Conservation (phyloP, 1,140 invertebrate species). For the Bombyx mandarina region DNA sequence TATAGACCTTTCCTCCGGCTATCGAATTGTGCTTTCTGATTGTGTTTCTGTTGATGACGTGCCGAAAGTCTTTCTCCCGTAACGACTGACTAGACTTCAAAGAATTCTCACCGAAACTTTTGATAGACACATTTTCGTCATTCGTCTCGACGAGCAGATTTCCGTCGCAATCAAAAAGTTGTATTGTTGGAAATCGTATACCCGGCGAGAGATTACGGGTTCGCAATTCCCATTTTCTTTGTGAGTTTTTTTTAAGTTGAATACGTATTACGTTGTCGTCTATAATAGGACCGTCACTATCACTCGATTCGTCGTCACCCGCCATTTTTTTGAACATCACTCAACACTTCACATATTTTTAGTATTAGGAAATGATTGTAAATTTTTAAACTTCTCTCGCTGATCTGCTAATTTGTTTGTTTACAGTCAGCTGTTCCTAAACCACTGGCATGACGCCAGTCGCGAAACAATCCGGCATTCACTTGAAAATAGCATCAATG, state of each 20-base stretch:
- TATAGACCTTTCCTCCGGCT: slow-evolving; percentile 60
- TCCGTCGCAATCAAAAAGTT: slow-evolving; percentile 69
- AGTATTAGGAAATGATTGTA: slow-evolving; percentile 4
- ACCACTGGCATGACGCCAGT: slow-evolving; percentile 48
- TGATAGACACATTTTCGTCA: slow-evolving; percentile 67
- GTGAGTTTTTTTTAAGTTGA: slow-evolving; percentile 56
- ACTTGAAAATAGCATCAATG: slow-evolving; percentile 62
- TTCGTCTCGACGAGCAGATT: slow-evolving; percentile 69
- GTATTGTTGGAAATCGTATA: slow-evolving; percentile 63
- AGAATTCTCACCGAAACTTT: slow-evolving; percentile 42
- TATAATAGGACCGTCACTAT: slow-evolving; percentile 61
- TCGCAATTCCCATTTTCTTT: slow-evolving; percentile 66
- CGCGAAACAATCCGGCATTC: slow-evolving; percentile 49
- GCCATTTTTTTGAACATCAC: slow-evolving; percentile 33
- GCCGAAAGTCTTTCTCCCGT: slow-evolving; percentile 51
- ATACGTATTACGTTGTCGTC: slow-evolving; percentile 68
- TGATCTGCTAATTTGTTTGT: slow-evolving; percentile 54
- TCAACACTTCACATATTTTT: too few species aligned
- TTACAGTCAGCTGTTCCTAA: slow-evolving; percentile 63
- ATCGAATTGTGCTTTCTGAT: slow-evolving; percentile 61
- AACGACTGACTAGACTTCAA: slow-evolving; percentile 52
- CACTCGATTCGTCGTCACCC: slow-evolving; percentile 42
- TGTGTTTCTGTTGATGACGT: slow-evolving; percentile 38
- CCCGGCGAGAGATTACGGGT: slow-evolving; percentile 62
- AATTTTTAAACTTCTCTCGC: slow-evolving; percentile 31